Percentiles rank a stretch among this genome's conserved stretches.
Evolutionary conservation across 2,797 vertebrate genomes (phyloP).

Genomic region (Parauchenoglanis punctatus): DNA sequence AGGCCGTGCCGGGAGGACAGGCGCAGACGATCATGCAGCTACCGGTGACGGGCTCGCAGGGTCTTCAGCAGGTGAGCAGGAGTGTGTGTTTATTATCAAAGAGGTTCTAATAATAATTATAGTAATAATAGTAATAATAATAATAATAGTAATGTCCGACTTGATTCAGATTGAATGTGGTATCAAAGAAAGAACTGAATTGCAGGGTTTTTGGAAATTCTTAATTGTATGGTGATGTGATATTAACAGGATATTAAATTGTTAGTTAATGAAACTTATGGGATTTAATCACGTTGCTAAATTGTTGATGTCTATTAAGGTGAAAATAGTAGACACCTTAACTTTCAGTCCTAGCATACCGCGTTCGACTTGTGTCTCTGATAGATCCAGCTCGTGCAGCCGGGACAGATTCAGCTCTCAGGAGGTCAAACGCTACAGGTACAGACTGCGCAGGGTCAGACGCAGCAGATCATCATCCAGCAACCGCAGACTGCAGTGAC

Average conservation of each 20-base stretch:
- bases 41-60: conserved; percentile 93
- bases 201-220: not conserved
- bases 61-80: conserved; percentile 89
- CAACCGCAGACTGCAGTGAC: conserved; percentile 97
- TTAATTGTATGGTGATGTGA: not conserved
- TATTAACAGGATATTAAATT: not conserved
- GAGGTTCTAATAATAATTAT: not conserved
- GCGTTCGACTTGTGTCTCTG: not conserved
- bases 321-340: not conserved
- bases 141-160: not conserved
- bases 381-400: conserved; percentile 96
- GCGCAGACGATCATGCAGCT: conserved; percentile 99
- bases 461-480: conserved; percentile 99
- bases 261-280: not conserved
- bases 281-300: not conserved
- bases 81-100: not conserved
- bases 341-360: not conserved
- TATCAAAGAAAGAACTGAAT: no score
- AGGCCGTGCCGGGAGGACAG: conserved; percentile 93
- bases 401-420: conserved; percentile 96
- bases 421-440: conserved; percentile 95
- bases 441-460: conserved; percentile 94
- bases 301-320: not conserved
- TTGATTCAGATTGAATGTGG: not conserved
- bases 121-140: no score